These are phyloP conservation scores for Habrosyne pyritoides DNA, from an alignment of 2,888 invertebrate genomes.

Conservation along the genomic window DNA sequence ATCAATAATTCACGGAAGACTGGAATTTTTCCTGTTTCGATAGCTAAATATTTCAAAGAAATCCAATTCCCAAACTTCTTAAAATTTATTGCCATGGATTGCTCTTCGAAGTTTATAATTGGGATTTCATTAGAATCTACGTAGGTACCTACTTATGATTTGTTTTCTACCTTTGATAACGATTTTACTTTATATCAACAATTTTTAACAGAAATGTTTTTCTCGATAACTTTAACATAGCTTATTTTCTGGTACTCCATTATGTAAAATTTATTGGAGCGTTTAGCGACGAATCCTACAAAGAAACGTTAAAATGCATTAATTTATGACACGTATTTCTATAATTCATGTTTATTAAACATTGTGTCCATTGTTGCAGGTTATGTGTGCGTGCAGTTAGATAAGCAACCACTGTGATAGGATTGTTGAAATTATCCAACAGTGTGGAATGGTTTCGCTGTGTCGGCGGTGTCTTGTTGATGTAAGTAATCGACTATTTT, in stretches of 20 bases:
- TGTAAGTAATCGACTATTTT: conserved; percentile 55
- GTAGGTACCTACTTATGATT: background rate
- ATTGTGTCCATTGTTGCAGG: conserved; percentile 70
- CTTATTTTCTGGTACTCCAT: background rate
- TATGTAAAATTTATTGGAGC: no score
- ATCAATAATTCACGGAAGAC: background rate
- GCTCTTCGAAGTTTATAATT: background rate
- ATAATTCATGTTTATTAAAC: conserved; percentile 27
- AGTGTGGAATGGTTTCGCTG: conserved; percentile 81
- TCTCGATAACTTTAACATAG: background rate
- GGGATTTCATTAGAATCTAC: conserved; percentile 1
- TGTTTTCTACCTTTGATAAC: background rate
- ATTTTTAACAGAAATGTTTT: background rate
- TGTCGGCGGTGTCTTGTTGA: conserved; percentile 69
- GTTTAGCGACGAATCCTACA: background rate
- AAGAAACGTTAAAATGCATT: background rate
- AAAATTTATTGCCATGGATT: background rate
- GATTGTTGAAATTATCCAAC: conserved; percentile 61
- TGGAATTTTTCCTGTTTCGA: background rate
- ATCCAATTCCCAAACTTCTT: background rate
- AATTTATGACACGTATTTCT: conserved; percentile 16
- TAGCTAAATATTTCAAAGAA: background rate
- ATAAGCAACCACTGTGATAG: conserved; percentile 68
- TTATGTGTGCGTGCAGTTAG: conserved; percentile 73
- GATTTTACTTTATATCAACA: conserved; percentile 10